Base-by-base conservation (phyloP, 1,140 invertebrate genomes). In the Drosophila varians region DNA sequence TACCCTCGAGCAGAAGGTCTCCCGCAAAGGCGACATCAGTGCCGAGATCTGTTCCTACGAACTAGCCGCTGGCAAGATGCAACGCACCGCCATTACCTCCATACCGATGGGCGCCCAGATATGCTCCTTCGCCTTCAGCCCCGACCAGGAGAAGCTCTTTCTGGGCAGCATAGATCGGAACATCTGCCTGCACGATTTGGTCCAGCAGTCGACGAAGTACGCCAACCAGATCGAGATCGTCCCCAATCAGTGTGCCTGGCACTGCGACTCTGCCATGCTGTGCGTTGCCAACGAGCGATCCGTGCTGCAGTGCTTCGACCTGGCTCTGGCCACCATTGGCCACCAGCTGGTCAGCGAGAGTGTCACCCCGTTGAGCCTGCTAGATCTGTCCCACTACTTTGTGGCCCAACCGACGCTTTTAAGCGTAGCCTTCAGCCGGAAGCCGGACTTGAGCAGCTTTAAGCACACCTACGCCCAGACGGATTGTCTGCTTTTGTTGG, bases 221-320 rank as follows among this genome's bases (percentile, higher is more conserved):
- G 92, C 93, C 7, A 56, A 88, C 14, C 88, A 90, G 52, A 90
- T 89, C 21, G 90, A 34, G 94, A 95, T 96, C 92, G 94, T 95
- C 76, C 95, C 95, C 14, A 94, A 94, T 26, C 91, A 94, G 57
- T 93, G 95, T 40, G 92, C 93, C 23, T 96, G 96, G 95, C 95
- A 96, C 88, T 93, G 93, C 46, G 93, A 94, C 75, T 95, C 95
- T 26, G 94, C 93, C 40, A 80, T 96, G 65, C 92, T 96, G 34
- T 92, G 94, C 12, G 92, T 96, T 25, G 93, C 93, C 8, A 96
- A 96, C 90, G 94, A 95, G 65, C 92, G 93, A 66, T 95, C 95
- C 5, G 95, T 96, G 76, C 92, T 96, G 51, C 96, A 96, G 92
- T 95, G 95, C 90, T 96, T 95, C 91, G 96, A 97, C 79, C 92